A percentile compares a stretch with the other conserved stretches of the same genome.
These are phyloP conservation scores for Tenthredo distinguenda DNA, from an alignment of 2,888 invertebrate genomes.

Conservation along the genomic window DNA sequence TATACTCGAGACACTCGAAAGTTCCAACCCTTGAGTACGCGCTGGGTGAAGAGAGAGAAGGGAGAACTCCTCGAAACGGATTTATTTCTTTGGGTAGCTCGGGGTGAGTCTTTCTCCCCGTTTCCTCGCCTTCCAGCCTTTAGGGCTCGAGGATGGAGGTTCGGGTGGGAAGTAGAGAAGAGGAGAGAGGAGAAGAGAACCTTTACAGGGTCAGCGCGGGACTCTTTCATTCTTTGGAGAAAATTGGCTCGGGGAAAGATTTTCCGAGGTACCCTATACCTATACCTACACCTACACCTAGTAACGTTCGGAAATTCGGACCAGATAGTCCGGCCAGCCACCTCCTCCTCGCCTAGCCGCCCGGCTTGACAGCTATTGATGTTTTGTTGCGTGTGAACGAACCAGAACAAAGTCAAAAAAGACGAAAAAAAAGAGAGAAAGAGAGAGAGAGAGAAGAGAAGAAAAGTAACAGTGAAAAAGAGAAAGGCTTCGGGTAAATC, in stretches of 20 bases:
- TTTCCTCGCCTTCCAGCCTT: background rate
- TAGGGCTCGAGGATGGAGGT: background rate
- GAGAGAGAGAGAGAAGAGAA: too few relatives aligned
- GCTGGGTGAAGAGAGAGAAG: background rate
- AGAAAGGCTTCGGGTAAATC: background rate
- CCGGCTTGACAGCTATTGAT: conserved; percentile 13
- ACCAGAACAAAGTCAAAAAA: conserved; percentile 31
- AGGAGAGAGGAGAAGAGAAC: conserved; percentile 13
- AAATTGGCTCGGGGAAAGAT: conserved; percentile 50
- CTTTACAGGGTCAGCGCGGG: conserved; percentile 33
- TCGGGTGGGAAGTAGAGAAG: background rate
- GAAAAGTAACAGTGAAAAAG: background rate
- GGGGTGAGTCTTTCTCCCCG: conserved; percentile 14
- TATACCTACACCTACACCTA: background rate
- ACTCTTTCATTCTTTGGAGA: conserved; percentile 50
- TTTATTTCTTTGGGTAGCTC: conserved; percentile 63
- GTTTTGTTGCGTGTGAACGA: conserved; percentile 49
- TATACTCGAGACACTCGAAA: conserved; percentile 66
- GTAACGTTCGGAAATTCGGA: conserved; percentile 19
- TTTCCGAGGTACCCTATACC: conserved; percentile 26
- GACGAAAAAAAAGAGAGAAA: background rate
- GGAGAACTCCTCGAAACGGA: conserved; percentile 59
- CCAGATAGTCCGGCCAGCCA: conserved; percentile 8
- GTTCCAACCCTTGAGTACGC: conserved; percentile 58
- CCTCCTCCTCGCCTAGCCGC: background rate